Conservation (phyloP, 2,888 invertebrate species). For the Hypomecis punctinalis region DNA sequence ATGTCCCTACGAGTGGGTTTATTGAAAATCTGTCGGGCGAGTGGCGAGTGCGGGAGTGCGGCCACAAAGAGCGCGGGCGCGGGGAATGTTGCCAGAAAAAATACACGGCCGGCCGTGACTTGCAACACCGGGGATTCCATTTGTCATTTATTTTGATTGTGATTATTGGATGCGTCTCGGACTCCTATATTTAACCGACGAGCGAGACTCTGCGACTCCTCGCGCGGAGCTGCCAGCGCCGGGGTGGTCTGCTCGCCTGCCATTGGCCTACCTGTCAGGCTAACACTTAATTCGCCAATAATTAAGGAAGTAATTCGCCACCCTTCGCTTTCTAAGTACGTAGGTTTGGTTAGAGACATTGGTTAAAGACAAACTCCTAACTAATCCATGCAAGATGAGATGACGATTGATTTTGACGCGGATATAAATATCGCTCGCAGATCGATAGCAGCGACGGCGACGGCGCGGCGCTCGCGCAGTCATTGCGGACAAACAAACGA, state of each 20-base stretch:
- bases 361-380: too few species aligned
- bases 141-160: conserved; percentile 86
- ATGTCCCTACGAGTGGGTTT: conserved; percentile 74
- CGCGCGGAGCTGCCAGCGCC: conserved; percentile 24
- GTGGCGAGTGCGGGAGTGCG: conserved; percentile 45
- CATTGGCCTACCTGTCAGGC: too few species aligned
- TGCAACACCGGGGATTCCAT: conserved; percentile 80
- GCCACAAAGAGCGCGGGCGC: conserved; percentile 71
- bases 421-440: too few species aligned
- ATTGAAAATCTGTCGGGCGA: conserved; percentile 74
- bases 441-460: too few species aligned
- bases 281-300: too few species aligned
- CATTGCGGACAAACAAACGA: conserved; percentile 29
- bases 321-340: too few species aligned
- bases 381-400: too few species aligned
- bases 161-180: conserved; percentile 68
- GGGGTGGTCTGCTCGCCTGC: too few species aligned
- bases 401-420: too few species aligned
- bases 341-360: too few species aligned
- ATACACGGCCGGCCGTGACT: conserved; percentile 71
- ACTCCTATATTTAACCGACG: conserved; percentile 58
- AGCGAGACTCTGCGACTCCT: conserved; percentile 27
- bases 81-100: conserved; percentile 72
- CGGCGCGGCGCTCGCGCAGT: neutral
- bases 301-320: too few species aligned